phyloP scores from a whole-genome alignment of 2,113 vertebrate species.

The Platichthys flesus region DNA sequence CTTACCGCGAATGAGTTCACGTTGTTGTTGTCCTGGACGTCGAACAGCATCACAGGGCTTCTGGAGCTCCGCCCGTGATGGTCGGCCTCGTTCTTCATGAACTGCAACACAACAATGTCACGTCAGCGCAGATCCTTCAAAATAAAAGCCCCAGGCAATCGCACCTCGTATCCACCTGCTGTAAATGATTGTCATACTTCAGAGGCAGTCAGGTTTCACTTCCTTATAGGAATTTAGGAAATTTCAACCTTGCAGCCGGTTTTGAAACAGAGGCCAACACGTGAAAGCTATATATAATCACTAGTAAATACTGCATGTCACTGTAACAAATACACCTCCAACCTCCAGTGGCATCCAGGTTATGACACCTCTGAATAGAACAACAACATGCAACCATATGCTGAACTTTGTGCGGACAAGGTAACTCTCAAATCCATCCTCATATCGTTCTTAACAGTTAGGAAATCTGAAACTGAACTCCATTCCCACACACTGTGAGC shows the following conservation, averaged over 20 bases:
- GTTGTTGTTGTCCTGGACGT: conserved; percentile 84
- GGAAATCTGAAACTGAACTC: conserved; percentile 16
- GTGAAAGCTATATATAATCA: conserved; percentile 40
- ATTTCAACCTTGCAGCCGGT: conserved; percentile 20
- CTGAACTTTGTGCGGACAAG: conserved; percentile 20
- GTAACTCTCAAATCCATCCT: conserved; percentile 7
- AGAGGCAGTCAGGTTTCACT: conserved; percentile 3
- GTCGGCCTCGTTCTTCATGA: conserved; percentile 78
- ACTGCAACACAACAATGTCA: conserved; percentile 65
- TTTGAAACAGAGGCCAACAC: conserved; percentile 31
- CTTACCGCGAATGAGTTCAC: conserved; percentile 85
- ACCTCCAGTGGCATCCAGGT: conserved; percentile 15
- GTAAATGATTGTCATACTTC: conserved; percentile 3
- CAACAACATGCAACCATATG: conserved; percentile 53
- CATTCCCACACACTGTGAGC: conserved; percentile 25
- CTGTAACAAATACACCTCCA: conserved; percentile 30
- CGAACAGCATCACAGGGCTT: conserved; percentile 83
- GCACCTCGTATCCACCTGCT: conserved; percentile 1
- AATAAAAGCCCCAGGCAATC: neutral
- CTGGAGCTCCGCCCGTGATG: conserved; percentile 80
- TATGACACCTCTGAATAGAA: conserved; percentile 26
- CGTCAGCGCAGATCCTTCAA: neutral
- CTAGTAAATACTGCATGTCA: conserved; percentile 38
- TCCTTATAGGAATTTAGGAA: neutral
- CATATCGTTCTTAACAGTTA: neutral